These are phyloP conservation scores for Branchinecta sandiegonensis DNA, from an alignment of 2,888 invertebrate species.

Conservation along the genomic window DNA sequence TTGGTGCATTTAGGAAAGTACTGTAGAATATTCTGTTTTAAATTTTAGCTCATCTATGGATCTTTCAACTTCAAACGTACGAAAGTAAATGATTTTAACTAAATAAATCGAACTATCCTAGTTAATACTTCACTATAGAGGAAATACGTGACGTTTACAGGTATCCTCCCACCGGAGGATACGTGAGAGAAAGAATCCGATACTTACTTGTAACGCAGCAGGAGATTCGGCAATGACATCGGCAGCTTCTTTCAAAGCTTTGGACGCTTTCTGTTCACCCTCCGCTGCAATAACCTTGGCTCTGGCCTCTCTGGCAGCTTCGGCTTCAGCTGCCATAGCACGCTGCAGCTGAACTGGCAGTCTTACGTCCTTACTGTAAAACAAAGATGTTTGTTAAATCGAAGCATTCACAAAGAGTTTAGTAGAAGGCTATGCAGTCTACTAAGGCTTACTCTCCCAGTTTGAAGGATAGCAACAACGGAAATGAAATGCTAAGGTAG, in stretches of 20 bases:
- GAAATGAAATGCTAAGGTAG: no score
- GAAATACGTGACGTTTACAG: not conserved
- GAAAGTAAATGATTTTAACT: not conserved
- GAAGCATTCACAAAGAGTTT: no score
- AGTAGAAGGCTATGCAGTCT: no score
- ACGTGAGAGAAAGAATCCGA: not conserved
- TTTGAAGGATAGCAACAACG: no score
- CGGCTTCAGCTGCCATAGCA: conserved; percentile 70
- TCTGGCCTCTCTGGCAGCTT: conserved; percentile 60
- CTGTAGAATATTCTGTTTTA: not conserved
- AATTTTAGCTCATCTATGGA: conserved; percentile 12
- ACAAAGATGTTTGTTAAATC: conserved; percentile 21
- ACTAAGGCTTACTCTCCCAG: no score
- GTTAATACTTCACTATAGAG: not conserved
- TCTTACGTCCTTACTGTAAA: conserved; percentile 56
- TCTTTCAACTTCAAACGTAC: not conserved
- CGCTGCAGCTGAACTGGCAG: conserved; percentile 59
- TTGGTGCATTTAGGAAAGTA: no score
- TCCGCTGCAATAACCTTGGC: conserved; percentile 69
- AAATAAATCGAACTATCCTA: not conserved
- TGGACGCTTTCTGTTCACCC: conserved; percentile 71
- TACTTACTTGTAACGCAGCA: conserved; percentile 52
- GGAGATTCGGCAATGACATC: conserved; percentile 68
- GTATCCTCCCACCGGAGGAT: no score
- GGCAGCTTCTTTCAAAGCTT: conserved; percentile 69